These are phyloP conservation scores for Leucozona laternaria DNA, from an alignment of 2,888 invertebrate species.

Conservation along the genomic window DNA sequence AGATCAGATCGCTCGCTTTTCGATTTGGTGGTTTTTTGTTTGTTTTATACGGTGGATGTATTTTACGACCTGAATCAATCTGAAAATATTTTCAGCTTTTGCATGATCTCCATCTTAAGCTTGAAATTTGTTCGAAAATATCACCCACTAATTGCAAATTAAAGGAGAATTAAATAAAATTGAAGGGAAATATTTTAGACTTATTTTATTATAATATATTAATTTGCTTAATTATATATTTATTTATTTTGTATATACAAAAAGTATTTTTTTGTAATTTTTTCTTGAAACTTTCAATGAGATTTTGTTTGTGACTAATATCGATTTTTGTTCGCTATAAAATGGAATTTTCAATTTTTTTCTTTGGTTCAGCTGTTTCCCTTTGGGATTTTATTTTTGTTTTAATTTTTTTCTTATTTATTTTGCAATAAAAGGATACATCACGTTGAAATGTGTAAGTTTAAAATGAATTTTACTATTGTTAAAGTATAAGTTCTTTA, in stretches of 20 bases:
- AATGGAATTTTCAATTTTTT: slow-evolving; percentile 39
- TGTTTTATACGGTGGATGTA: slow-evolving; percentile 64
- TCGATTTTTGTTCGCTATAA: slow-evolving; percentile 39
- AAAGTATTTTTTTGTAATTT: slow-evolving; percentile 64
- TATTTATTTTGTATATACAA: slow-evolving; percentile 62
- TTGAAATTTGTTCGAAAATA: neutral
- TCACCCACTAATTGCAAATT: slow-evolving; percentile 33
- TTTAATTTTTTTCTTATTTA: slow-evolving; percentile 27
- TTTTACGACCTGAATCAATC: slow-evolving; percentile 26
- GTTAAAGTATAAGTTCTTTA: slow-evolving; percentile 45
- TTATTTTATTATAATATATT: slow-evolving; percentile 49
- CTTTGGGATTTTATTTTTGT: slow-evolving; percentile 28
- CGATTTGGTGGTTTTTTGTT: slow-evolving; percentile 50
- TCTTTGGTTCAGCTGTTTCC: slow-evolving; percentile 69
- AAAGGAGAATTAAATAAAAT: slow-evolving; percentile 17
- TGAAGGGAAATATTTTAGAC: slow-evolving; percentile 30
- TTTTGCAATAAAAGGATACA: slow-evolving; percentile 30
- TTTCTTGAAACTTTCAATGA: slow-evolving; percentile 39
- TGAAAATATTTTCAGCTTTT: neutral
- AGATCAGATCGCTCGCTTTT: slow-evolving; percentile 27
- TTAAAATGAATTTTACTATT: slow-evolving; percentile 48
- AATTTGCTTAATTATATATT: slow-evolving; percentile 13
- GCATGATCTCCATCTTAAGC: neutral
- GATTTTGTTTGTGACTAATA: slow-evolving; percentile 59
- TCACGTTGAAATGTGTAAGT: slow-evolving; percentile 47